Evolutionary conservation across 2,888 invertebrate genomes (phyloP).

Genomic region (Rhorus exstirpatorius): DNA sequence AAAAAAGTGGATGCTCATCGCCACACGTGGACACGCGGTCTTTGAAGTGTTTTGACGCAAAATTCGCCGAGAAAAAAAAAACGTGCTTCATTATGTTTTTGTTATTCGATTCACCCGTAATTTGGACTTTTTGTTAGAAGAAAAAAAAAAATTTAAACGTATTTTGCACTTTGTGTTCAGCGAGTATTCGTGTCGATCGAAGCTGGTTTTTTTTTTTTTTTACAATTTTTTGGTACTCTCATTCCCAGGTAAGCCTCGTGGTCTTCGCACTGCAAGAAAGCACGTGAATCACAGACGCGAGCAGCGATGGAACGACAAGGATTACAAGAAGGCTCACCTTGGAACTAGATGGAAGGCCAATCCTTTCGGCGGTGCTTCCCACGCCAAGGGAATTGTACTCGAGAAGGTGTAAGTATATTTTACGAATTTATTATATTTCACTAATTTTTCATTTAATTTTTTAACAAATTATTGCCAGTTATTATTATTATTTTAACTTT

Average conservation of each 20-base stretch:
- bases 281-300: slow-evolving; percentile 98
- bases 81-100: no score
- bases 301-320: slow-evolving; percentile 99
- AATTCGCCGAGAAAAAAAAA: slow-evolving; percentile 4
- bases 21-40: slow-evolving; percentile 40
- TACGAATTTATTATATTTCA: background rate
- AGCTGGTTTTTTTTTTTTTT: background rate
- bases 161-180: background rate
- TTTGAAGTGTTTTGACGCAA: slow-evolving; percentile 50
- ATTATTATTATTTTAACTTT: no score
- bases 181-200: background rate
- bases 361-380: slow-evolving; percentile 99
- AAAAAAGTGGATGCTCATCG: slow-evolving; percentile 39
- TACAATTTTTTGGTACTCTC: no score
- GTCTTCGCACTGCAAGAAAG: slow-evolving; percentile 99
- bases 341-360: slow-evolving; percentile 99
- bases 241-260: slow-evolving; percentile 97
- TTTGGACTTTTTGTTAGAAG: background rate
- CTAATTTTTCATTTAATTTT: background rate
- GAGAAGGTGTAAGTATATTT: slow-evolving; percentile 97
- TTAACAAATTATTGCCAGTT: background rate
- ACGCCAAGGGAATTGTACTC: slow-evolving; percentile 99
- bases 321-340: slow-evolving; percentile 99
- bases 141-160: background rate
- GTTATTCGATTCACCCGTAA: background rate